These are phyloP conservation scores for Hemichromis elongatus DNA, from an alignment of 2,113 vertebrate species.

Conservation along the genomic window DNA sequence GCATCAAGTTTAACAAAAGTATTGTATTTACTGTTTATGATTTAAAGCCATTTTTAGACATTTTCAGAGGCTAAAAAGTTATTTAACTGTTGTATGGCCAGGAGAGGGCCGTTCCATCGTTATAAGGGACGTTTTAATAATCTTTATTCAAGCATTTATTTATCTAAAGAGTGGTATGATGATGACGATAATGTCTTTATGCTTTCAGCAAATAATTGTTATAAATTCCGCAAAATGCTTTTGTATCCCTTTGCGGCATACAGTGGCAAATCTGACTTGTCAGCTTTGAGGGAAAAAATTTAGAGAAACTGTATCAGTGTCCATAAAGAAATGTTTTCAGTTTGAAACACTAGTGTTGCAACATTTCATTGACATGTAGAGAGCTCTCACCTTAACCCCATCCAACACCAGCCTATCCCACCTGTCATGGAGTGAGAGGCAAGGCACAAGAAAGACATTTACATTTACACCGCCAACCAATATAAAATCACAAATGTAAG, in stretches of 20 bases:
- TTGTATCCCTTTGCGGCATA: background rate
- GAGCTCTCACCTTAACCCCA: background rate
- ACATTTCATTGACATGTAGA: no score
- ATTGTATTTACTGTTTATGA: background rate
- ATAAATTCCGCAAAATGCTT: background rate
- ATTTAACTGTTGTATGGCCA: background rate
- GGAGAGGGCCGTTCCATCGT: background rate
- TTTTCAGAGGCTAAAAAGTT: background rate
- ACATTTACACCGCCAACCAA: no score
- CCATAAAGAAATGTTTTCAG: background rate
- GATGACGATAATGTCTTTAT: background rate
- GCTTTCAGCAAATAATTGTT: background rate
- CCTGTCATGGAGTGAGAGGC: no score
- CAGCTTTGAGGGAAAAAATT: background rate
- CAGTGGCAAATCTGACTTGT: background rate
- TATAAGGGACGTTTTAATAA: background rate
- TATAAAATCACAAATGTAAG: no score
- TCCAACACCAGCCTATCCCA: background rate
- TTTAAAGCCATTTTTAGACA: background rate
- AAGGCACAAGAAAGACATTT: no score
- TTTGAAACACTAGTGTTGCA: background rate
- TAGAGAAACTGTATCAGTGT: background rate
- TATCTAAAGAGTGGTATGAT: background rate
- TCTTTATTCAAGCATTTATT: background rate
- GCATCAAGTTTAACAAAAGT: background rate